Conservation (phyloP, 2,797 vertebrate species). For the Megaceryle alcyon region DNA sequence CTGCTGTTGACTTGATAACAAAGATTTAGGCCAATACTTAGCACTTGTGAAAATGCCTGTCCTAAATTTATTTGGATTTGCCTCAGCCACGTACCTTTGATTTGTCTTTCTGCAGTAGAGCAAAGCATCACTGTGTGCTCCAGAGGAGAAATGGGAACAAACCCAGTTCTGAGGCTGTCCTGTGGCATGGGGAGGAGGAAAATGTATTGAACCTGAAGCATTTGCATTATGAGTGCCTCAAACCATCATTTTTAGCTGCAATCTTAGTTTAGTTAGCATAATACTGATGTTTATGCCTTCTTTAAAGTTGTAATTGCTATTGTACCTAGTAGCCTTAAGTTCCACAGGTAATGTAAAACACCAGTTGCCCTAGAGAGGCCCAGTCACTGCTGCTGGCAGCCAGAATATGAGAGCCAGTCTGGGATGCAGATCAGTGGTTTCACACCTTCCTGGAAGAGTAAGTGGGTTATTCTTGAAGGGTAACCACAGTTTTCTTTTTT, state of each 20-base stretch:
- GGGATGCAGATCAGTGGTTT: neutral
- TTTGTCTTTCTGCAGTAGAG: neutral
- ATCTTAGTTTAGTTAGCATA: neutral
- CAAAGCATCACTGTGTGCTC: neutral
- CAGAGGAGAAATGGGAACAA: neutral
- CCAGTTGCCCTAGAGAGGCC: neutral
- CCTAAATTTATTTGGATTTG: constrained; percentile 24
- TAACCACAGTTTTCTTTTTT: neutral
- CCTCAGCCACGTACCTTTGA: neutral
- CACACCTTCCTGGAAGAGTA: neutral
- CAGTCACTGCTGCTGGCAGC: neutral
- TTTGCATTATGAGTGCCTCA: neutral
- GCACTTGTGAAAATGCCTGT: neutral
- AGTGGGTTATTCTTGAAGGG: neutral
- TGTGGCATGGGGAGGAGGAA: neutral
- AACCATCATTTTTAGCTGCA: neutral
- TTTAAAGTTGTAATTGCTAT: neutral
- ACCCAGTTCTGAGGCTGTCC: neutral
- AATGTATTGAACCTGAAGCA: neutral
- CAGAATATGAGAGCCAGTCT: neutral
- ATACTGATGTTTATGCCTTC: neutral
- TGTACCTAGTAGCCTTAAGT: neutral
- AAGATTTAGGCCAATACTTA: constrained; percentile 17
- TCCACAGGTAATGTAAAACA: neutral
- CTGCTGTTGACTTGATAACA: neutral